Evolutionary conservation across 2,797 vertebrate genomes (phyloP).

Genomic region (Chaunax sp.): DNA sequence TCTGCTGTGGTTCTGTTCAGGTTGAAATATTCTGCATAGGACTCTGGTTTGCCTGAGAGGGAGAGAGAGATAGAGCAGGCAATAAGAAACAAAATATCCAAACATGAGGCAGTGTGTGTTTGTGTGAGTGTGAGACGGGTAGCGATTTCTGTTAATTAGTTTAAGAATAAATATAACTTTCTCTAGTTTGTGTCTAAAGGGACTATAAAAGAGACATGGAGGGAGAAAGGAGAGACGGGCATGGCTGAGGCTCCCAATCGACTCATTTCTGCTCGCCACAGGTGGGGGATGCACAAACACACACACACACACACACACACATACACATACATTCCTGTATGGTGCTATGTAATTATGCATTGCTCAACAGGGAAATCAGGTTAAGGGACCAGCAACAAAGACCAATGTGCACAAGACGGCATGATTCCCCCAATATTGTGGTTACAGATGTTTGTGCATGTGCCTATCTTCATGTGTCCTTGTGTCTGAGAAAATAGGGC

Average conservation of each 20-base stretch:
- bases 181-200: slow-evolving; percentile 29
- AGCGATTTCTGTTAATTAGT: slow-evolving; percentile 43
- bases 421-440: neutral
- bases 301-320: slow-evolving; percentile 1
- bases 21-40: slow-evolving; percentile 90
- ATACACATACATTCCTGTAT: slow-evolving; percentile 2
- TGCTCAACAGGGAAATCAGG: slow-evolving; percentile 69
- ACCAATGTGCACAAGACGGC: slow-evolving; percentile 33
- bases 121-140: slow-evolving; percentile 5
- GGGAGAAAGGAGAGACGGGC: neutral
- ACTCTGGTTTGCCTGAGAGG: slow-evolving; percentile 89
- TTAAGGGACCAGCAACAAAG: slow-evolving; percentile 32
- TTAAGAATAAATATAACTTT: slow-evolving; percentile 57
- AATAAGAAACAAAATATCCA: slow-evolving; percentile 4
- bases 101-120: neutral
- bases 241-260: slow-evolving; percentile 58
- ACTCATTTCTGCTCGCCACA: slow-evolving; percentile 70
- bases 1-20: slow-evolving; percentile 93
- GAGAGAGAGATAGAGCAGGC: slow-evolving; percentile 12
- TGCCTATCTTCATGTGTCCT: slow-evolving; percentile 7
- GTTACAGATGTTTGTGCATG: slow-evolving; percentile 16
- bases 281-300: slow-evolving; percentile 39
- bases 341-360: slow-evolving; percentile 46
- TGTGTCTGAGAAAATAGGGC: slow-evolving; percentile 7
- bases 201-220: slow-evolving; percentile 12